phyloP scores from a whole-genome alignment of 2,797 vertebrate species.

The Danio aesculapii region DNA sequence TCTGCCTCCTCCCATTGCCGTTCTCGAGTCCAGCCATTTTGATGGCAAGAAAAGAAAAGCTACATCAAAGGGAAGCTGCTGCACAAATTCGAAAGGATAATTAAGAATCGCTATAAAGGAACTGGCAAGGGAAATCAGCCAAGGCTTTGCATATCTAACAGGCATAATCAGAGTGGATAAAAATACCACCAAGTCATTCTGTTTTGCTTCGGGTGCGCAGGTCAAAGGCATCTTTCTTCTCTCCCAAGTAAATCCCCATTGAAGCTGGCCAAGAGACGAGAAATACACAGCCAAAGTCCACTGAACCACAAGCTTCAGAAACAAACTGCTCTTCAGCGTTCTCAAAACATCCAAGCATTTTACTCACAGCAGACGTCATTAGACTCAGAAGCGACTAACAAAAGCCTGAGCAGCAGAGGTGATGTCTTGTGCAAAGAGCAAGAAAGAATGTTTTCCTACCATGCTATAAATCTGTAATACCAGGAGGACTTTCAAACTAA shows the following conservation, averaged over 20 bases:
- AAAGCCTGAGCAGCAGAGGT: not conserved
- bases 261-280: slow-evolving; percentile 48
- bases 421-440: slow-evolving; percentile 1
- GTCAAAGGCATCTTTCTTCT: slow-evolving; percentile 57
- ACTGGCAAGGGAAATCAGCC: slow-evolving; percentile 59
- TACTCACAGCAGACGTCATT: not conserved
- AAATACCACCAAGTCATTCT: slow-evolving; percentile 60
- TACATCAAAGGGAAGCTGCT: slow-evolving; percentile 49
- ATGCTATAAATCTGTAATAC: slow-evolving; percentile 49
- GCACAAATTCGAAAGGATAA: slow-evolving; percentile 55
- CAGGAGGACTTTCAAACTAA: slow-evolving; percentile 36
- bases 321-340: not conserved
- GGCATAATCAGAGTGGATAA: slow-evolving; percentile 63
- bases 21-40: slow-evolving; percentile 17
- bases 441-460: not conserved
- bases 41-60: slow-evolving; percentile 29
- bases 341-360: slow-evolving; percentile 21
- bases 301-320: slow-evolving; percentile 20
- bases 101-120: slow-evolving; percentile 57
- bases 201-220: slow-evolving; percentile 27
- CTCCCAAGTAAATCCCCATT: slow-evolving; percentile 27
- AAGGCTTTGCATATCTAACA: slow-evolving; percentile 59
- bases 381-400: not conserved
- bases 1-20: not conserved
- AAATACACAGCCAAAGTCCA: slow-evolving; percentile 38